Base-by-base conservation (phyloP, 2,888 invertebrate genomes). In the Aquatica leii region DNA sequence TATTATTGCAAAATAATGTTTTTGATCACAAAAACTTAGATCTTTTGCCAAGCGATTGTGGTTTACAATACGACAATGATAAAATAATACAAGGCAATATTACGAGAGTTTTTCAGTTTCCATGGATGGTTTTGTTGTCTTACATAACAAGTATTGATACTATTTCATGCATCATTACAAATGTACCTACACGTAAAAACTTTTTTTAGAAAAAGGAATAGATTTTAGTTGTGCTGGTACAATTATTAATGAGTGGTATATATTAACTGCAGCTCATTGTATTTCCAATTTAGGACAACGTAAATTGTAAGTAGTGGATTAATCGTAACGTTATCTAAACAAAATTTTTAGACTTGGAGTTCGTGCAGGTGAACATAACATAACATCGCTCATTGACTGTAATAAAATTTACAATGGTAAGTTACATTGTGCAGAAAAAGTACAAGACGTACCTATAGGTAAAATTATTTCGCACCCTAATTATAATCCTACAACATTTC, bases 121-220 rank as follows among this genome's bases (percentile, higher is more conserved):
- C 92, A 0, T 93, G 92, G 92, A 89, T 92, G 90, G 90, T 88
- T 0, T 80, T 92, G 1, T 78, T 92, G 17, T 86, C 86, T 1
- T 92, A 91, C 17, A 81, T 82, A 61, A 87, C 91, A 0, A 78
- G 77, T 0, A 76, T 90, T 83, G 21, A 89, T 92, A 71, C 90
- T 40, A 9, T 12, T 40, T 12, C 14, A 40, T 40, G 14, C n/a
- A 40, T 40, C 5, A 5, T 12, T 6, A 11, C 11, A n/a, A n/a
- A n/a, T n/a, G n/a, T n/a, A n/a, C n/a, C n/a, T n/a, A n/a, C n/a
- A n/a, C n/a, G n/a, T n/a, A n/a, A n/a, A n/a, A n/a, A n/a, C 12
- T 40, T 4, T 31, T n/a, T 60, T 51, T 24, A 77, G 78, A 73
- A 20, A 69, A 73, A 17, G 75, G 73, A n/a, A 56, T 77, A 2